Base-by-base conservation (phyloP, 2,888 invertebrate species). In the Volucella zonaria region DNA sequence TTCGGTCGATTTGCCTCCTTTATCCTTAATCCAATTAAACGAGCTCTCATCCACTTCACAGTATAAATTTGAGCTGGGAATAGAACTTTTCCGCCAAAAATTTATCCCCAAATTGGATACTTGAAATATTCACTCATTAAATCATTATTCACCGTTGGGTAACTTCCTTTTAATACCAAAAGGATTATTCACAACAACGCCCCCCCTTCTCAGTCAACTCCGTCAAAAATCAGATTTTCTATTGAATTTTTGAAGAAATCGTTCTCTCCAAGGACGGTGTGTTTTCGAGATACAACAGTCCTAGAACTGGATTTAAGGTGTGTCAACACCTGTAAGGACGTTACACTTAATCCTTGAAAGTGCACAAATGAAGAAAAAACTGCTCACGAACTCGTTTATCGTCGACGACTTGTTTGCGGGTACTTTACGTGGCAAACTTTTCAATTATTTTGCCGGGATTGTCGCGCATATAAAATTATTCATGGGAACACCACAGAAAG, bases 291-390 rank as follows among this genome's bases (percentile, higher is more conserved):
- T 10, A 4, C 8, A 14, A 14, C 9, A 38, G 54, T 12, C 8
- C 9, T 54, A 54, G 10, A 2, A 1, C 4, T 52, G 14, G 1
- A 56, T 59, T 42, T 15, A 43, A 43, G 43, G 43, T 43, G 18
- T 18, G 18, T 15, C 42, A 10, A 59, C 59, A 43, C 43, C 59
- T 59, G 43, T 43, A 43, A 59, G 59, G 59, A 59, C 59, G 42
- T 59, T 59, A 42, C 59, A 59, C 18, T 59, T 18, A 10, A 18
- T 11, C 12, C 42, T 42, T 18, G 9, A 9, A 9, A 42, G 18
- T 59, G 43, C 59, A 43, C 23, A 59, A 59, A 6, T 59, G 12
- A 23, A 18, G 18, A 23, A 43, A 1, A 14, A 15, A 1, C 31
- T 31, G 6, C 58, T 58, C 14, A 15, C n/a, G 15, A 43, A 43